Evolutionary conservation across 2,113 vertebrate species (phyloP).

Genomic region (Atlantisia rogersi): DNA sequence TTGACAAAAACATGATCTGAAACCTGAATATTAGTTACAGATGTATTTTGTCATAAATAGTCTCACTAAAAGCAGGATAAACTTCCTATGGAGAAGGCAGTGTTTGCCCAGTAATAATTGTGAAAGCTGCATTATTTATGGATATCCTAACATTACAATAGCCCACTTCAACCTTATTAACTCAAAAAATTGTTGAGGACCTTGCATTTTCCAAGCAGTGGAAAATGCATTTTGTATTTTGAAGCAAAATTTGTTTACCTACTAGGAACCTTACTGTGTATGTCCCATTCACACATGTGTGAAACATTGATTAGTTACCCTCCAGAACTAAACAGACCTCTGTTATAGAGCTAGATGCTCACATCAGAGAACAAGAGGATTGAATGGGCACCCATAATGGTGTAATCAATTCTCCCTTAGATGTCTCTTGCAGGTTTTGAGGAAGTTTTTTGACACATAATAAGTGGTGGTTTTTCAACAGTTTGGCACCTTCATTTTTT

Average conservation of each 20-base stretch:
- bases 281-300: background rate
- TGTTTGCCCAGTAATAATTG: background rate
- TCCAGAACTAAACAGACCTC: background rate
- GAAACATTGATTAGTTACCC: background rate
- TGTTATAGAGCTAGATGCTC: background rate
- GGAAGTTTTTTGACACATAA: accelerated
- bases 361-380: background rate
- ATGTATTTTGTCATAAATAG: background rate
- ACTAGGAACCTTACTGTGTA: background rate
- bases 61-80: background rate
- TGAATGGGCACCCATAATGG: background rate
- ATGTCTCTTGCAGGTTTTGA: background rate
- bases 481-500: background rate
- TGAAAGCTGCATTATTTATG: background rate
- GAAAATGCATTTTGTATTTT: background rate
- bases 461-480: background rate
- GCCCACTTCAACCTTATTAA: background rate
- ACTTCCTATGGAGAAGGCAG: background rate
- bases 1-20: background rate
- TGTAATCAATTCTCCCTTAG: background rate
- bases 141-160: background rate
- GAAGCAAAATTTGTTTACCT: background rate
- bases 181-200: background rate
- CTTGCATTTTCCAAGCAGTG: background rate
- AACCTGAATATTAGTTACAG: background rate